These are phyloP conservation scores for Hedya salicella DNA, from an alignment of 2,888 invertebrate species.

Conservation along the genomic window DNA sequence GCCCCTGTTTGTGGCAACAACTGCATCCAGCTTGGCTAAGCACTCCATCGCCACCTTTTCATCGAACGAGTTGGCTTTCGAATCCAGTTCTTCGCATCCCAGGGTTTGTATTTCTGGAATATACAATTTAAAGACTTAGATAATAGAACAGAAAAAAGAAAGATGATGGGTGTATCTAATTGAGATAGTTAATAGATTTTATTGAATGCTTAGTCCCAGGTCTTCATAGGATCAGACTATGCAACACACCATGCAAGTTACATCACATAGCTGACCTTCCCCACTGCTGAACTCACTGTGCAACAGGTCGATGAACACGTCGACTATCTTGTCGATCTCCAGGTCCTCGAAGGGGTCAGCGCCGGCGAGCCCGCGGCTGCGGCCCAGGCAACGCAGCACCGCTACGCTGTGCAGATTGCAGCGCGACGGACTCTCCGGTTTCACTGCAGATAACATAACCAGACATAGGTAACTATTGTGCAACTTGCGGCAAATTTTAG, in stretches of 20 bases:
- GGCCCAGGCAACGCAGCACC: conserved; percentile 82
- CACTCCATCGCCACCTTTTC: conserved; percentile 53
- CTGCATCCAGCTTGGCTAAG: conserved; percentile 51
- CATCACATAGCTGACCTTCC: no score
- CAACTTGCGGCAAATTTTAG: no score
- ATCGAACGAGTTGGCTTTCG: conserved; percentile 50
- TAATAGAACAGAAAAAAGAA: no score
- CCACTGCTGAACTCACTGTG: conserved; percentile 60
- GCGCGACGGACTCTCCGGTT: conserved; percentile 13
- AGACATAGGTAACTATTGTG: no score
- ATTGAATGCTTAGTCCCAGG: no score
- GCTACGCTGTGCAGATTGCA: conserved; percentile 71
- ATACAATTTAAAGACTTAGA: no score
- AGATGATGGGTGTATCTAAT: no score
- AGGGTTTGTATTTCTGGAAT: conserved; percentile 51
- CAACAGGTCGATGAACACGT: conserved; percentile 81
- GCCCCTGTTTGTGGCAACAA: conserved; percentile 55
- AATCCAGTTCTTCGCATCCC: conserved; percentile 50
- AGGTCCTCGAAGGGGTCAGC: conserved; percentile 79
- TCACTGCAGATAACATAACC: conserved; percentile 1
- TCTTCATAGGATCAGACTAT: no score
- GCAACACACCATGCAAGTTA: no score
- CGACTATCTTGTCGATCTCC: conserved; percentile 81
- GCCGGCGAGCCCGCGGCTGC: conserved; percentile 75
- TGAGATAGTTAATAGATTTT: no score